Base-by-base conservation (phyloP, 1,140 invertebrate species). In the Halesus radiatus region DNA sequence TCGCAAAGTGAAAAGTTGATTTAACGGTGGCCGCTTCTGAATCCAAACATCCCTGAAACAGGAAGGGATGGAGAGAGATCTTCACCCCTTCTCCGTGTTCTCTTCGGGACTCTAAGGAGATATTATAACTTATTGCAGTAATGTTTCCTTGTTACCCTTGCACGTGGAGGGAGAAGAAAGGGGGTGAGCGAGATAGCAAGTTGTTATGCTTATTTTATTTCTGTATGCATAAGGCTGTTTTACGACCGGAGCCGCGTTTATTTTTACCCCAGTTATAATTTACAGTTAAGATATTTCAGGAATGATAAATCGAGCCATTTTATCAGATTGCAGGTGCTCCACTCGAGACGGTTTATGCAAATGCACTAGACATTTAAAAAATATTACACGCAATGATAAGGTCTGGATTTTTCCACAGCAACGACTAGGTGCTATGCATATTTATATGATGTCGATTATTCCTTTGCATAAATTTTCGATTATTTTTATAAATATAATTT, bases 61-160 rank as follows among this genome's bases (percentile, higher is more conserved):
- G 75, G 78, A 73, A 72, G 68, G 37, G 66, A 29, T 22, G 32
- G 18, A 45, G 26, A 26, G 74, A 74, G 26, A 74, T 23, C 23
- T 52, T 64, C 76, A 66, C 76, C 76, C 76, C 76, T 78, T 70
- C 45, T 77, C 13, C 10, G 62, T 52, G 68, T 77, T 77, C 76
- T 79, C 78, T 23, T 58, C 53, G 76, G 76, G 45, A 64, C 80
- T 56, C 56, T 56, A 53, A 73, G 70, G 76, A 83, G 79, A 80
- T 83, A 83, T 83, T 80, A 83, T 83, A 83, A 83, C 79, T 83
- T 83, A 83, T 83, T 80, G 81, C 81, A 80, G 79, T 83, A 83
- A 83, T 83, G 81, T 80, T 83, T 83, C 81, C 81, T 83, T 83
- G 81, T 83, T 83, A 83, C 76, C 53, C 32, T 53, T 52, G 78